phyloP scores from a whole-genome alignment of 1,140 invertebrate genomes.

The Maconellicoccus hirsutus region DNA sequence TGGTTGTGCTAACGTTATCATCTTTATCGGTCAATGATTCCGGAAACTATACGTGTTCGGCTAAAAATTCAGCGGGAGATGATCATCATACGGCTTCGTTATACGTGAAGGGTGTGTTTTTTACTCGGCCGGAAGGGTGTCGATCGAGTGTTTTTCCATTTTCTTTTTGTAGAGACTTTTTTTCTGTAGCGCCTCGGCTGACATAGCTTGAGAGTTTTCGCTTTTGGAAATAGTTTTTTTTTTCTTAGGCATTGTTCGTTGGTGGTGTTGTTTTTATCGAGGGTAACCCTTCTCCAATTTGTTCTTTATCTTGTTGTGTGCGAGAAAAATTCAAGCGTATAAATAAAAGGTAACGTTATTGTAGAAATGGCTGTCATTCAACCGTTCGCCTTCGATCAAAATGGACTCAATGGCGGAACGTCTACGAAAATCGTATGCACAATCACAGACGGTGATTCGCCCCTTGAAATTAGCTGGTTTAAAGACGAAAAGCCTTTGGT shows the following conservation, averaged over 20 bases:
- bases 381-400: constrained; percentile 47
- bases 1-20: constrained; percentile 27
- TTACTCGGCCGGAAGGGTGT: not conserved
- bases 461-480: constrained; percentile 55
- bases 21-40: constrained; percentile 27
- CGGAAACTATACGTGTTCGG: constrained; percentile 30
- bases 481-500: constrained; percentile 36
- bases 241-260: not conserved
- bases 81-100: constrained; percentile 27
- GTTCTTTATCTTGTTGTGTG: no score
- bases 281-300: no score
- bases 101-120: constrained; percentile 29
- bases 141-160: not conserved
- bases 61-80: constrained; percentile 30
- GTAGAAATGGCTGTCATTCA: constrained; percentile 52
- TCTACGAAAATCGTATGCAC: constrained; percentile 53
- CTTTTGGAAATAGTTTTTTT: not conserved
- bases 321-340: no score
- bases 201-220: not conserved
- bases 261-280: not conserved
- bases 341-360: constrained; percentile 18
- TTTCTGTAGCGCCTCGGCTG: not conserved
- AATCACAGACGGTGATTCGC: constrained; percentile 58
- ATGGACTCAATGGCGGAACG: constrained; percentile 43
- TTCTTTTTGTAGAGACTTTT: not conserved